Evolutionary conservation across 2,888 invertebrate species (phyloP), one percentile per base, ranked within the genome.

Genomic region (Crossocerus cetratus): DNA sequence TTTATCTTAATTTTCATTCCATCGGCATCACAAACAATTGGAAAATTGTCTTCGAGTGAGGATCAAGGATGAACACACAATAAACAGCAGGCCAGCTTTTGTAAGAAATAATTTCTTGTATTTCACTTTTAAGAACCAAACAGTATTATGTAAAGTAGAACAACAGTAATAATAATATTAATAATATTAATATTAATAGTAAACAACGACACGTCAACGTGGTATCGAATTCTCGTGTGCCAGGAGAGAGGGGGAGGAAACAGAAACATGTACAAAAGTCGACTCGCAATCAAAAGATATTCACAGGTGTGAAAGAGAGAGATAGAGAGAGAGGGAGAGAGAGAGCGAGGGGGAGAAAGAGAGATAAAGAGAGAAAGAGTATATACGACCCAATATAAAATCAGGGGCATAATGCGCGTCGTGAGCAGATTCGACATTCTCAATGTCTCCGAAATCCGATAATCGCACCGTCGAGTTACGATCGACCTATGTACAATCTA

Each of bases 401-500:
- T 66, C 18, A 67, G 53, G 76, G 77, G 78, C 64, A 21, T 63
- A 62, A 56, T 74, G 68, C 54, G 56, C 63, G 72, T 74, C 71
- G 70, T 74, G 57, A 81, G 70, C 70, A 73, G 44, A 69, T 57
- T 56, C 23, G 65, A 62, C 62, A 72, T 74, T 69, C 45, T 59
- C 49, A 72, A 72, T 70, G 60, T 67, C 65, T 65, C 55, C 59
- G 63, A 61, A 16, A 59, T 59, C 13, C 67, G 77, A 63, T 76
- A 69, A 80, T 72, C 58, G 65, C 69, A 56, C 45, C 69, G 20
- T 63, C 42, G 53, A 72, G 70, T 66, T 75, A 81, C 76, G 75
- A 85, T 87, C 84, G 84, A 86, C 85, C 84, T 84, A 86, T 88
- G 81, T 86, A 85, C 84, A 88, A 77, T 62, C 73, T 66, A 77